Base-by-base conservation (phyloP, 2,888 invertebrate genomes). In the Lottia gigantea region DNA sequence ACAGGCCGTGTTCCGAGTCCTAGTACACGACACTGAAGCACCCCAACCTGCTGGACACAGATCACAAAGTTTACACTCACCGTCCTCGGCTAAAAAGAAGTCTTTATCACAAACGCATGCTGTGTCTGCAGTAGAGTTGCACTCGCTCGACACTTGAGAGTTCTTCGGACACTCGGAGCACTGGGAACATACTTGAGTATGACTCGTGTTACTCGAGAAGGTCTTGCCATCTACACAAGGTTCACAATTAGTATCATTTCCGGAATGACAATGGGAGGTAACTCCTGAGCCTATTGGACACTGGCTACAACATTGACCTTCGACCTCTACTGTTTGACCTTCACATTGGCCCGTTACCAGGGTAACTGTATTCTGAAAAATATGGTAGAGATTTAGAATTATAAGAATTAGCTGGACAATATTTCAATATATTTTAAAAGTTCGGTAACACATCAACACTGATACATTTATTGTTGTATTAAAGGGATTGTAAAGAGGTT, bases 91-190 rank as follows among this genome's bases (percentile, higher is more conserved):
- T 63, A 79, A 82, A 73, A 81, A 86, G 55, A 79, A 84, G 26
- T 84, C 84, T 15, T 74, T 64, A 26, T 83, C 78, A 64, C 87
- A 87, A 71, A 78, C 79, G 74, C 87, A 87, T 47, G 80, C 71
- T 1, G 83, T 82, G 76, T 87, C 83, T 66, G 85, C 84, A 4
- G 86, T 86, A 15, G 67, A 70, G 73, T 85, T 87, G 71, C 87
- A 87, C 46, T 75, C 71, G 15, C 72, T 71, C 45, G 76, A 69
- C 45, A 83, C 73, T 64, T 76, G 80, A 4, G 81, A 76, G 64
- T 83, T 77, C 45, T 76, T 76, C 8, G 77, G 78, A 73, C 87
- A 87, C 16, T 73, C 72, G 49, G 76, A 75, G 74, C 86, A 86
- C 8, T 71, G 68, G 63, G 70, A 73, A 71, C 86, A 86, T 7